phyloP scores from a whole-genome alignment of 2,113 vertebrate genomes.

The Calonectris borealis region DNA sequence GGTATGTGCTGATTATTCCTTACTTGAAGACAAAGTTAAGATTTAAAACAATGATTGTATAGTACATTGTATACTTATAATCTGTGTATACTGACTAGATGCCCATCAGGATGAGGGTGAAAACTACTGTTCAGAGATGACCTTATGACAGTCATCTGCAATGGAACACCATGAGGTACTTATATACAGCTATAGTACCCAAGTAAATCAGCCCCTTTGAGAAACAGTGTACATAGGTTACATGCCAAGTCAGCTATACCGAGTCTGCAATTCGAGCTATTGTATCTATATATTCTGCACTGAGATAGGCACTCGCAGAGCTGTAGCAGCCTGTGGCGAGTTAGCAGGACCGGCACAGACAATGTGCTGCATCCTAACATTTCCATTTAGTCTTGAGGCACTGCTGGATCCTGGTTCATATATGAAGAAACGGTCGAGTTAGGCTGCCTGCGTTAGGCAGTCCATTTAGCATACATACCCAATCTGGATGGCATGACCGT shows the following conservation, averaged over 20 bases:
- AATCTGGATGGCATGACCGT: not conserved
- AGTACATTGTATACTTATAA: not conserved
- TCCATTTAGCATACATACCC: too few relatives aligned
- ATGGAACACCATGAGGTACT: not conserved
- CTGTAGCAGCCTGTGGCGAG: not conserved
- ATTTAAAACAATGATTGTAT: not conserved
- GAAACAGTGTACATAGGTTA: not conserved
- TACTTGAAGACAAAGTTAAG: not conserved
- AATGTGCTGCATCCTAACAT: not conserved
- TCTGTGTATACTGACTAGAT: not conserved
- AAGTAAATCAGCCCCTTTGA: not conserved
- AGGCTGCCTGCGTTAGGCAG: not conserved
- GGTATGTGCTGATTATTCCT: not conserved
- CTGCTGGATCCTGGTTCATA: not conserved
- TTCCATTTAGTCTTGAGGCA: not conserved
- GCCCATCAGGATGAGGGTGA: not conserved
- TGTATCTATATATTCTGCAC: not conserved
- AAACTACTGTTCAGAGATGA: not conserved
- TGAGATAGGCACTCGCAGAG: not conserved
- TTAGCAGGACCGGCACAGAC: rapidly evolving
- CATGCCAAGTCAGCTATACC: not conserved
- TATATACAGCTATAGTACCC: not conserved
- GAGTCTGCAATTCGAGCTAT: rapidly evolving
- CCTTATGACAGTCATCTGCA: not conserved
- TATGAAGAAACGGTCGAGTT: not conserved